These are phyloP conservation scores for Plodia interpunctella DNA, from an alignment of 1,140 invertebrate species.

Conservation along the genomic window DNA sequence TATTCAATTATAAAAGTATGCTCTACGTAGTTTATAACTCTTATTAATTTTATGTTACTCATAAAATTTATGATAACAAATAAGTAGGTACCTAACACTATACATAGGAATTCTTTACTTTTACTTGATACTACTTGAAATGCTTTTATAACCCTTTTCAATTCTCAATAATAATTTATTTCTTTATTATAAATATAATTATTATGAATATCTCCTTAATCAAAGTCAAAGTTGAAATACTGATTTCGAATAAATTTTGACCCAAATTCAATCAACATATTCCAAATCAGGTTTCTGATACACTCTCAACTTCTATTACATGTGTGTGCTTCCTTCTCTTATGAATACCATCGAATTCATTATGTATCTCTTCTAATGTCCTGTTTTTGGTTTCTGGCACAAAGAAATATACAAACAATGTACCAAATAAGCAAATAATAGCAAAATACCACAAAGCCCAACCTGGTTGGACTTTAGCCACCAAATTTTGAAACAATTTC, in stretches of 20 bases:
- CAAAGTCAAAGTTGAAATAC: not conserved
- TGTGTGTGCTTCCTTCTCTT: conserved; percentile 64
- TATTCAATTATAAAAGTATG: no score
- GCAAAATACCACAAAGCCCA: conserved; percentile 84
- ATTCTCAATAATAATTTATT: no score
- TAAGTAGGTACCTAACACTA: no score
- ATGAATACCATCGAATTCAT: conserved; percentile 75
- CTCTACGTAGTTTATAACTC: no score
- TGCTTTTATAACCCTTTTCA: no score
- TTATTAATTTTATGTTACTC: no score
- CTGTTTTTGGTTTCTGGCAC: conserved; percentile 89
- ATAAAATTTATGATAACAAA: no score
- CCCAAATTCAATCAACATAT: conserved; percentile 19
- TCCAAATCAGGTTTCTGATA: conserved; percentile 38
- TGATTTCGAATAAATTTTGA: conserved; percentile 14
- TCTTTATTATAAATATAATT: no score
- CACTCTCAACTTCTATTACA: conserved; percentile 68
- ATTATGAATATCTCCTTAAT: no score
- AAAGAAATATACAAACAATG: conserved; percentile 82
- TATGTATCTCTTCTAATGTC: conserved; percentile 85
- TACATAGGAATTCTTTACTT: no score
- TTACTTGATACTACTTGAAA: no score
- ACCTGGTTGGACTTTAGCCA: conserved; percentile 76
- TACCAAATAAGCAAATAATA: conserved; percentile 78
- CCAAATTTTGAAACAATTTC: conserved; percentile 79